Evolutionary conservation across 2,888 invertebrate species (phyloP).

Genomic region (Drosophila lutescens): DNA sequence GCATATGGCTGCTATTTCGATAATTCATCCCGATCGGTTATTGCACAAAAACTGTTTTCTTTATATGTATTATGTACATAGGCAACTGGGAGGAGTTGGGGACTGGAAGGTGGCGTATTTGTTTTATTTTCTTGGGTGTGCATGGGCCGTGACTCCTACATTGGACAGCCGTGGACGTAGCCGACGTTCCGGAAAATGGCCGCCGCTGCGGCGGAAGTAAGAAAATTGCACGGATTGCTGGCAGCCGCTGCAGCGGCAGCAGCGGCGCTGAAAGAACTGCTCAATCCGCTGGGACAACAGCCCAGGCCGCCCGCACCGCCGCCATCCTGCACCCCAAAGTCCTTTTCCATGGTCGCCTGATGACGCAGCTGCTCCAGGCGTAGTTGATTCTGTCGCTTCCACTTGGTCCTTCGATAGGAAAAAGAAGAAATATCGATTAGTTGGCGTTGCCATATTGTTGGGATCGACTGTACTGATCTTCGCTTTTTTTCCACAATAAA

Average conservation of each 20-base stretch:
- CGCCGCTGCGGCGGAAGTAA: conserved; percentile 88
- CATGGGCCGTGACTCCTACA: conserved; percentile 84
- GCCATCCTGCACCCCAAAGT: conserved; percentile 84
- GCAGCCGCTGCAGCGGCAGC: conserved; percentile 78
- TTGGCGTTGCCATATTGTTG: background rate
- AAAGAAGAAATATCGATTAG: background rate
- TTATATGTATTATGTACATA: conserved; percentile 56
- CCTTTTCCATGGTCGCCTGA: conserved; percentile 91
- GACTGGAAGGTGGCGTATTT: background rate
- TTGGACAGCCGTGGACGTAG: conserved; percentile 89
- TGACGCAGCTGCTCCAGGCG: conserved; percentile 93
- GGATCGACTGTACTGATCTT: background rate
- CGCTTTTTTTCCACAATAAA: too few species aligned
- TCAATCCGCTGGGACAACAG: conserved; percentile 83
- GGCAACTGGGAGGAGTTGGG: conserved; percentile 36
- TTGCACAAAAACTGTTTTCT: conserved; percentile 65
- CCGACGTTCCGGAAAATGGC: conserved; percentile 90
- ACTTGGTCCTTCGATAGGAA: conserved; percentile 89
- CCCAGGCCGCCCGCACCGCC: conserved; percentile 70
- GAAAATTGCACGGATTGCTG: conserved; percentile 86
- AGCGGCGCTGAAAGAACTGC: conserved; percentile 73
- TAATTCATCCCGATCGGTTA: conserved; percentile 36
- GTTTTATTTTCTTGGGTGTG: background rate
- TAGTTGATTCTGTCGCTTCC: conserved; percentile 95
- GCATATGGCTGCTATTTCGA: background rate